Percentiles rank a stretch among this genome's conserved stretches.
phyloP scores from a whole-genome alignment of 2,888 invertebrate genomes.

The Drosophila sordidapex region DNA sequence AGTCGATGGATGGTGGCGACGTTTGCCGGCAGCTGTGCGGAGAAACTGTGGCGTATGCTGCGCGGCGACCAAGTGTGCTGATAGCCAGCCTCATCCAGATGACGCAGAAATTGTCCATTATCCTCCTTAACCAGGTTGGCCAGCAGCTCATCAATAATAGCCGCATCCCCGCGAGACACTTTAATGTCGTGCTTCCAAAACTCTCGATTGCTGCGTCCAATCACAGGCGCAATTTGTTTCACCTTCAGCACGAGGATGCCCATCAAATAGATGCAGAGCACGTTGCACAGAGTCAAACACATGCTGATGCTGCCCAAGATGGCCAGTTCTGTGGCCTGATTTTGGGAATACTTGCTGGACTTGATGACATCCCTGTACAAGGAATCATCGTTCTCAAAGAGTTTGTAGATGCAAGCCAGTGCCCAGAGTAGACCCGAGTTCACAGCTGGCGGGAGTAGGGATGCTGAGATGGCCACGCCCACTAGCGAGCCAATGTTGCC shows the following conservation, averaged over 20 bases:
- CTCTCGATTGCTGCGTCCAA: constrained; percentile 85
- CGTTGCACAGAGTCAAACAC: constrained; percentile 90
- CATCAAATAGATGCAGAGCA: constrained; percentile 89
- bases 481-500: constrained; percentile 92
- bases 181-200: constrained; percentile 89
- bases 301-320: constrained; percentile 89
- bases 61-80: constrained; percentile 84
- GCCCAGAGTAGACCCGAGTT: constrained; percentile 90
- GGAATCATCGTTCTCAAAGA: constrained; percentile 85
- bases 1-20: constrained; percentile 76
- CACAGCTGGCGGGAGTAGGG: constrained; percentile 91
- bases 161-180: constrained; percentile 87
- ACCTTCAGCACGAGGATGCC: constrained; percentile 90
- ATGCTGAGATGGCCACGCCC: constrained; percentile 93
- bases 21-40: constrained; percentile 32
- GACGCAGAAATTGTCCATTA: constrained; percentile 67
- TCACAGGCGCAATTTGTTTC: constrained; percentile 88
- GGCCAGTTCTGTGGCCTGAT: constrained; percentile 87
- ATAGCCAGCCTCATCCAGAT: constrained; percentile 69
- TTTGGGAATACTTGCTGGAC: constrained; percentile 86
- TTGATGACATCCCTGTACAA: constrained; percentile 84
- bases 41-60: constrained; percentile 65
- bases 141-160: constrained; percentile 84
- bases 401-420: constrained; percentile 86
- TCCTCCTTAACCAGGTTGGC: constrained; percentile 74